Percentiles rank a stretch among this genome's conserved stretches.
phyloP scores from a whole-genome alignment of 1,140 invertebrate species.

The Conopomorpha cramerella region DNA sequence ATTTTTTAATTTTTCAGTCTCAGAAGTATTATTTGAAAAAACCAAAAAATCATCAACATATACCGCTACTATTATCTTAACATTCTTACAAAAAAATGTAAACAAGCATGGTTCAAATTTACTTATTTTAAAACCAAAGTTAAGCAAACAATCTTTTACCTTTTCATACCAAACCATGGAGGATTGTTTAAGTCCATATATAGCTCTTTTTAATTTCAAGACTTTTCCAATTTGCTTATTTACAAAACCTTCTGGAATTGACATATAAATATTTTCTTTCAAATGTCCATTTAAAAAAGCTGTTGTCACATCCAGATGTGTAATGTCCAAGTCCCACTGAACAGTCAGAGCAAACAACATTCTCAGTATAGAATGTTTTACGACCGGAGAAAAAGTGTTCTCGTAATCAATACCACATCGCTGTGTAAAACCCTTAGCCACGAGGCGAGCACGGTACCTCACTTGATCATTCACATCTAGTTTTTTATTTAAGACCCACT shows the following conservation, averaged over 20 bases:
- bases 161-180: slow-evolving; percentile 11
- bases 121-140: slow-evolving; percentile 12
- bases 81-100: slow-evolving; percentile 6
- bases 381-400: too few relatives aligned
- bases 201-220: slow-evolving; percentile 10
- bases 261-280: slow-evolving; percentile 9
- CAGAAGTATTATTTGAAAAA: slow-evolving; percentile 7
- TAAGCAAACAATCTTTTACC: slow-evolving; percentile 10
- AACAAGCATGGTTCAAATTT: slow-evolving; percentile 17
- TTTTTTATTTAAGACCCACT: slow-evolving; percentile 9
- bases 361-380: too few relatives aligned
- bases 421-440: too few relatives aligned
- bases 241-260: slow-evolving; percentile 18
- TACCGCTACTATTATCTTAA: slow-evolving; percentile 9
- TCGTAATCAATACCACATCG: slow-evolving; percentile 14
- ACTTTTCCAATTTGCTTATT: slow-evolving; percentile 17
- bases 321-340: slow-evolving; percentile 5
- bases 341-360: slow-evolving; percentile 7
- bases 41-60: slow-evolving; percentile 14
- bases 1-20: slow-evolving; percentile 7
- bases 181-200: slow-evolving; percentile 15
- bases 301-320: too few relatives aligned
- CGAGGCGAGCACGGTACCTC: slow-evolving; percentile 1
- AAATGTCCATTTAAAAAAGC: too few relatives aligned
- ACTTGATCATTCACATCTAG: slow-evolving; percentile 3